Evolutionary conservation across 2,888 invertebrate species (phyloP).

Genomic region (Antheraea yamamai): DNA sequence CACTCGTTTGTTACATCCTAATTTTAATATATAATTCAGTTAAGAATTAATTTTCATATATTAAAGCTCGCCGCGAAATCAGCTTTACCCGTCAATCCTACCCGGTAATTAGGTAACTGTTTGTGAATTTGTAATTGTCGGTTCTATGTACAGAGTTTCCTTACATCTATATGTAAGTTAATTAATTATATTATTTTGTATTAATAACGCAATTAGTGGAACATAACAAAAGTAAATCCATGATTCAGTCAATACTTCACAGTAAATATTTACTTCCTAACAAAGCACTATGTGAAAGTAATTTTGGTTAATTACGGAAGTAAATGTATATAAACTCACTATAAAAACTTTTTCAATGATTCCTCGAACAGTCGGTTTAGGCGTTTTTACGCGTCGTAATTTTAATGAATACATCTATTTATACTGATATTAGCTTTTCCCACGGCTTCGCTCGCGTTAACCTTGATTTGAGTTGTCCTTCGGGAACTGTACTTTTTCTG

Average conservation of each 20-base stretch:
- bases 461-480: no score
- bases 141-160: not conserved
- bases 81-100: conserved; percentile 32
- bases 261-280: not conserved
- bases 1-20: conserved; percentile 39
- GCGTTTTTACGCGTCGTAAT: not conserved
- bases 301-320: not conserved
- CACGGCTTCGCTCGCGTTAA: no score
- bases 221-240: no score
- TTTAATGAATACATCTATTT: not conserved
- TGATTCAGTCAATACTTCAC: not conserved
- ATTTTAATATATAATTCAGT: conserved; percentile 39
- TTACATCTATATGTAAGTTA: not conserved
- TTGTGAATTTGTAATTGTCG: not conserved
- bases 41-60: conserved; percentile 34
- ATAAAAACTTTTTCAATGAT: not conserved
- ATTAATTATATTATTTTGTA: not conserved
- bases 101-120: conserved; percentile 14
- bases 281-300: not conserved
- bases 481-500: no score
- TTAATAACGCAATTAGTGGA: no score
- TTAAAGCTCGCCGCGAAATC: conserved; percentile 25
- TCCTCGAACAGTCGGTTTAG: not conserved
- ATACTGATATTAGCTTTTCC: not conserved
- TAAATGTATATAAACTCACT: not conserved